Percentiles rank a stretch among this genome's conserved stretches.
phyloP scores from a whole-genome alignment of 2,113 vertebrate genomes.

The Philantomba maxwellii region DNA sequence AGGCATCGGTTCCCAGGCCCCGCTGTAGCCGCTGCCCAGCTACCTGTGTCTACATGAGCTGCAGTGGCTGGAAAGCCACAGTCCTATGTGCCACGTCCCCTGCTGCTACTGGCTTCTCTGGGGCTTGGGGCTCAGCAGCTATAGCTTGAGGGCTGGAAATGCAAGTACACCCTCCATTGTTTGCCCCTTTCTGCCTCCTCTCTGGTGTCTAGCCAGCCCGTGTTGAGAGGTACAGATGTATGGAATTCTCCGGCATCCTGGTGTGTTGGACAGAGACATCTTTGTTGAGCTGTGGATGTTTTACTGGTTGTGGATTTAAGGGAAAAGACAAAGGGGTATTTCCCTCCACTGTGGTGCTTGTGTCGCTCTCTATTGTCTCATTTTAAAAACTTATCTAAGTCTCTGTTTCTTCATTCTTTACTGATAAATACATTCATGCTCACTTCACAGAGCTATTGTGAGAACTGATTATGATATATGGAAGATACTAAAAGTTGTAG shows the following conservation, averaged over 20 bases:
- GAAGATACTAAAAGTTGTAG: neutral
- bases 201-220: neutral
- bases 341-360: too few relatives aligned
- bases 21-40: neutral
- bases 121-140: neutral
- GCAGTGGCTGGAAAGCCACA: neutral
- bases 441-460: neutral
- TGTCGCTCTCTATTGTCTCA: neutral
- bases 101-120: neutral
- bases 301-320: neutral
- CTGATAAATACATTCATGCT: neutral
- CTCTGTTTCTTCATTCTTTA: neutral
- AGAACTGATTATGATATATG: neutral
- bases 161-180: neutral
- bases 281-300: neutral
- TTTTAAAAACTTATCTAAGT: neutral
- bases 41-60: neutral
- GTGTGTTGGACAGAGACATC: neutral
- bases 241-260: neutral
- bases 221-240: neutral
- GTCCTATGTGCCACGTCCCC: fast-evolving
- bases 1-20: neutral
- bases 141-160: neutral
- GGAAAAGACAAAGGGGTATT: neutral
- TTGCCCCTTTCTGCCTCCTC: neutral